Base-by-base conservation (phyloP, 2,113 vertebrate species). In the Dicerorhinus sumatrensis region DNA sequence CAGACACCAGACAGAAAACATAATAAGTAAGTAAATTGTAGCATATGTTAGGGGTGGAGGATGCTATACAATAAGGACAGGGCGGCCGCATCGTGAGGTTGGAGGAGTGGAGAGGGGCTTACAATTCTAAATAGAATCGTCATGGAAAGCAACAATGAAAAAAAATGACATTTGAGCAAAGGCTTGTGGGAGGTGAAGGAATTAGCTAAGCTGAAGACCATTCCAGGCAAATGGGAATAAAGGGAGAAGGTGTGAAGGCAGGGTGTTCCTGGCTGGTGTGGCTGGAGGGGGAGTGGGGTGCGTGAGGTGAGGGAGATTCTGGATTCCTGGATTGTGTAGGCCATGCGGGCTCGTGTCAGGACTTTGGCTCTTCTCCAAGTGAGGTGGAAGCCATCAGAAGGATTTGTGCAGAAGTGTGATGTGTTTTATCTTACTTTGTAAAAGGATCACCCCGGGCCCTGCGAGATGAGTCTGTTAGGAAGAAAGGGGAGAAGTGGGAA, bases 241-340 rank as follows among this genome's bases (percentile, higher is more conserved):
- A 29, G 33, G 29, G 5, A 3, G 8, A 4, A 20, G 9, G 31
- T 72, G 21, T 65, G 46, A 11, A 63, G 12, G n/a, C 62, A 27
- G n/a, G 48, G 48, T 77, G 18, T 29, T 72, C 42, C 5, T 60
- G 60, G 77, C 56, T n/a, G 29, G 18, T 10, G 27, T 72, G 1
- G 13, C 33, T 27, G 9, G 14, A 62, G 23, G 23, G 46, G 9
- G 27, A 7, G 39, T 9, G 62, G 62, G 25, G 12, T 9, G 29
- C 21, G 65, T 20, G 21, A 21, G 2, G 10, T 2, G 9, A 31
- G 58, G 48, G 23, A n/a, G 25, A 20, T 5, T 73, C 80, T 58
- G 1, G 48, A 51, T 25, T 56, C 16, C n/a, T 39, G 3, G 2
- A 2, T 36, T 5, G 8, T 1, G 0, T 17, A 18, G 25, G 27